Evolutionary conservation across 2,888 invertebrate species (phyloP).

Genomic region (Andrena marginata): DNA sequence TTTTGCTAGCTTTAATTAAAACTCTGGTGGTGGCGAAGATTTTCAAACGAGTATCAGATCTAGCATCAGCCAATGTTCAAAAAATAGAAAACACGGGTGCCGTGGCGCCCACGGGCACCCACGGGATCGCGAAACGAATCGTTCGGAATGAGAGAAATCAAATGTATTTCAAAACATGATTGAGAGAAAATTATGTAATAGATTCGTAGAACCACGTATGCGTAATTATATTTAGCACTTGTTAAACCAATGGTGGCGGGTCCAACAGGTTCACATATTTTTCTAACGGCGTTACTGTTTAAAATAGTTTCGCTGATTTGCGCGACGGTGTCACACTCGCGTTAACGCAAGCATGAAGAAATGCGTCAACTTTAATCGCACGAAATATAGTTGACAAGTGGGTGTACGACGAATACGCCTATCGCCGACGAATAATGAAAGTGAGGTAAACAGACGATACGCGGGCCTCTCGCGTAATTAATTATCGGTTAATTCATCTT

Average conservation of each 20-base stretch:
- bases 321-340: not conserved
- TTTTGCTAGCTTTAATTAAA: not conserved
- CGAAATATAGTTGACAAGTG: conserved; percentile 48
- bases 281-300: not conserved
- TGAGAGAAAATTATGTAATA: not conserved
- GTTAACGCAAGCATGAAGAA: conserved; percentile 40
- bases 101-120: conserved; percentile 15
- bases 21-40: not conserved
- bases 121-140: conserved; percentile 30
- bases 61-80: conserved; percentile 28
- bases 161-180: conserved; percentile 7
- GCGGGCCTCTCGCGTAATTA: conserved; percentile 21
- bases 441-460: conserved; percentile 19
- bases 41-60: conserved; percentile 31
- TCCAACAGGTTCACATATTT: not conserved
- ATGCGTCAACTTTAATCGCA: conserved; percentile 52
- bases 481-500: conserved; percentile 21
- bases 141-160: conserved; percentile 13
- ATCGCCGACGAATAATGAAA: conserved; percentile 41
- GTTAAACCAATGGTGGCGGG: too few species aligned
- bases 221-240: not conserved
- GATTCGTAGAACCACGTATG: not conserved
- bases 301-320: not conserved
- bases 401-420: conserved; percentile 59
- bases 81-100: conserved; percentile 21